A percentile compares a stretch with the other conserved stretches of the same genome.
Conservation (phyloP, 2,797 vertebrate genomes). For the Lepus oiostolus region DNA sequence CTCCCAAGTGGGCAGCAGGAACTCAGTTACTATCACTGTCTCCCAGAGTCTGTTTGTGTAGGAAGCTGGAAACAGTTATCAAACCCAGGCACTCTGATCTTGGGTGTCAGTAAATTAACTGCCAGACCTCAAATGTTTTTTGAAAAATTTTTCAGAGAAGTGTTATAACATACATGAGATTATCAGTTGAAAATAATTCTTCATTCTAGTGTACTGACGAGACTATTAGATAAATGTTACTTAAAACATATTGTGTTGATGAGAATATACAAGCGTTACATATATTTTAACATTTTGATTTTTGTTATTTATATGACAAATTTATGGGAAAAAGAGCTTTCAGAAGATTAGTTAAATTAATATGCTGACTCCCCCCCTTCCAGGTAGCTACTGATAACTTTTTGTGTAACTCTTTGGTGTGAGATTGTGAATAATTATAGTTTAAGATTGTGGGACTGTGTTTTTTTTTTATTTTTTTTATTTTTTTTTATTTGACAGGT, state of each 20-base stretch:
- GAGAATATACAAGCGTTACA: not conserved
- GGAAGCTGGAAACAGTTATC: too few species aligned
- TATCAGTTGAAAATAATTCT: not conserved
- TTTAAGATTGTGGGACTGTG: not conserved
- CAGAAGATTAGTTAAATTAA: not conserved
- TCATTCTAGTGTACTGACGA: not conserved
- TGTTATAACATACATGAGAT: not conserved
- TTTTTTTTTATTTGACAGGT: too few species aligned
- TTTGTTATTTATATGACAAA: constrained; percentile 16
- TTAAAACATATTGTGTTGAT: not conserved
- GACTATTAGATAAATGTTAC: not conserved
- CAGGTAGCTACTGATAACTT: not conserved
- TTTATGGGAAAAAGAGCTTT: not conserved
- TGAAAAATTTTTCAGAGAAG: not conserved
- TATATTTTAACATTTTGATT: constrained; percentile 6
- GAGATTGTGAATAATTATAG: not conserved
- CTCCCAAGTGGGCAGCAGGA: too few species aligned
- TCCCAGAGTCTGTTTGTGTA: too few species aligned
- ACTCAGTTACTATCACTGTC: too few species aligned
- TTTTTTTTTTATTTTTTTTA: too few species aligned
- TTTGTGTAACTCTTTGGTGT: not conserved
- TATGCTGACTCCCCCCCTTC: not conserved
- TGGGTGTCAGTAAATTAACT: too few species aligned
- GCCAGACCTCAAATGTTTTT: not conserved
- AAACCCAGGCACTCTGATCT: too few species aligned